Conservation (phyloP, 2,113 vertebrate species). For the Neodontobutis hainanensis region DNA sequence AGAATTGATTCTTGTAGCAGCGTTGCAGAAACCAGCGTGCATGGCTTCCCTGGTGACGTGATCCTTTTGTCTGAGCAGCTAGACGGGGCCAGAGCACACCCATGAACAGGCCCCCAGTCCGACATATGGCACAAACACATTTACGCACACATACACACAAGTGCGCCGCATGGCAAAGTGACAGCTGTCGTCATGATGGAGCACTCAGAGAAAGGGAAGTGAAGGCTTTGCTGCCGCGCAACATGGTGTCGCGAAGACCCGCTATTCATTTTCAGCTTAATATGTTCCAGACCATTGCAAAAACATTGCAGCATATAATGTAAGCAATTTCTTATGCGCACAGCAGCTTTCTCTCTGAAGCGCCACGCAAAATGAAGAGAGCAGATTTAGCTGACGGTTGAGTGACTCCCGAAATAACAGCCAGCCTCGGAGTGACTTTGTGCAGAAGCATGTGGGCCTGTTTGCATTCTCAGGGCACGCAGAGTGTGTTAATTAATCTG, state of each 20-base stretch:
- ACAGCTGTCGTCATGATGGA: constrained; percentile 79
- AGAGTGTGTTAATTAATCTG: constrained; percentile 62
- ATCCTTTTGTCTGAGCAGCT: constrained; percentile 67
- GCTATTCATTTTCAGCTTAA: constrained; percentile 82
- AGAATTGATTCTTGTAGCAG: constrained; percentile 21
- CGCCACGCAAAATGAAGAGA: constrained; percentile 70
- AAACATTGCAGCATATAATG: constrained; percentile 81
- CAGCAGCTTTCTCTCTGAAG: constrained; percentile 62
- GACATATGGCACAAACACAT: constrained; percentile 65
- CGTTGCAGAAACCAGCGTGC: constrained; percentile 55
- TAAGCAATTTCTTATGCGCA: constrained; percentile 78
- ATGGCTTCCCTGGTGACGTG: constrained; percentile 55
- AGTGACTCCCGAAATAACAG: constrained; percentile 72
- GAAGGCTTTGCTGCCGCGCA: constrained; percentile 75
- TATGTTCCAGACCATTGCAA: constrained; percentile 82
- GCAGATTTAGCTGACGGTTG: constrained; percentile 71
- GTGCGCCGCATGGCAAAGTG: constrained; percentile 64
- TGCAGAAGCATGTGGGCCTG: not conserved
- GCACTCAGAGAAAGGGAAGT: constrained; percentile 72
- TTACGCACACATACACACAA: constrained; percentile 37
- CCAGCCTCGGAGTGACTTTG: constrained; percentile 20
- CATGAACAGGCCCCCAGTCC: constrained; percentile 30
- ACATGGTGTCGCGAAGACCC: constrained; percentile 77
- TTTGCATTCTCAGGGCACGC: not conserved
- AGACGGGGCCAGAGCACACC: constrained; percentile 52